Evolutionary conservation across 2,888 invertebrate genomes (phyloP).

Genomic region (Portevinia maculata): DNA sequence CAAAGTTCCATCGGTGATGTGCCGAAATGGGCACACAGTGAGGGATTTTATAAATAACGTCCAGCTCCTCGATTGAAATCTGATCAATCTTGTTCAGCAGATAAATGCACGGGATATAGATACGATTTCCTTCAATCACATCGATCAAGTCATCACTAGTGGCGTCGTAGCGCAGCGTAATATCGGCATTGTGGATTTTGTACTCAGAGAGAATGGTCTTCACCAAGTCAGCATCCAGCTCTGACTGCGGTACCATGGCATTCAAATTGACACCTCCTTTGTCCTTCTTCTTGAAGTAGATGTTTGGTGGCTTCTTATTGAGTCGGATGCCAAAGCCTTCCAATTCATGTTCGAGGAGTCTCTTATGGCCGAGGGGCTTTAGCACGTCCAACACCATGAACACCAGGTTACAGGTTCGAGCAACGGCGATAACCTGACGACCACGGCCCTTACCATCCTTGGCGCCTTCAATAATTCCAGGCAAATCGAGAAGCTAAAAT

Average conservation of each 20-base stretch:
- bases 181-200: conserved; percentile 99
- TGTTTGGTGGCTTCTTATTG: conserved; percentile 98
- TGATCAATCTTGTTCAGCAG: conserved; percentile 99
- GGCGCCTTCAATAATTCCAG: conserved; percentile 99
- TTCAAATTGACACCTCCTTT: conserved; percentile 99
- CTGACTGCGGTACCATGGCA: conserved; percentile 94
- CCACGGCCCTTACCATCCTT: conserved; percentile 99
- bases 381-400: conserved; percentile 98
- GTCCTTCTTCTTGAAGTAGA: conserved; percentile 97
- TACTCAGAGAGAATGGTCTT: conserved; percentile 98
- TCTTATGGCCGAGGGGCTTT: conserved; percentile 98
- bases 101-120: conserved; percentile 99
- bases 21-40: conserved; percentile 99
- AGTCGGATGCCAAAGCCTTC: conserved; percentile 98
- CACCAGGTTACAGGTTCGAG: conserved; percentile 98
- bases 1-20: conserved; percentile 99
- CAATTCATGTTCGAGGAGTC: conserved; percentile 97
- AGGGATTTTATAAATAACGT: conserved; percentile 99
- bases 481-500: conserved; percentile 94
- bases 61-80: conserved; percentile 97
- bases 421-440: conserved; percentile 99
- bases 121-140: conserved; percentile 98
- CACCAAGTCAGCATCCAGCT: conserved; percentile 96
- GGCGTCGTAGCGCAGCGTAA: conserved; percentile 96
- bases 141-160: conserved; percentile 99